Conservation (phyloP, 2,113 vertebrate species). For the Periophthalmus modestus region DNA sequence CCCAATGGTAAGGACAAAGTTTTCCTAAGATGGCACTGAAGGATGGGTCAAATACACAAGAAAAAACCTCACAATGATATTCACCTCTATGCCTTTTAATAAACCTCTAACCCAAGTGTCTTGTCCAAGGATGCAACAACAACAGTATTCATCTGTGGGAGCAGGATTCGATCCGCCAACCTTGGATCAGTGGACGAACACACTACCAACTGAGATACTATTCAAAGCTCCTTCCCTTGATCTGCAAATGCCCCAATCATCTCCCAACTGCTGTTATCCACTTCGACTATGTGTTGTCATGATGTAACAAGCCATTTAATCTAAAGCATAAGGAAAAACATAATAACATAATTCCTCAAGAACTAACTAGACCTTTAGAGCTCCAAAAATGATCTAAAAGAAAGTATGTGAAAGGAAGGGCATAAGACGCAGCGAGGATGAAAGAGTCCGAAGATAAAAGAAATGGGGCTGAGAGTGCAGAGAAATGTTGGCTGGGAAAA, state of each 20-base stretch:
- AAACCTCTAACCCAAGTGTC: too few relatives aligned
- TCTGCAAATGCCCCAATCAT: background rate
- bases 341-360: background rate
- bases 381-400: background rate
- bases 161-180: too few relatives aligned
- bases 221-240: too few relatives aligned
- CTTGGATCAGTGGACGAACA: too few relatives aligned
- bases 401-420: background rate
- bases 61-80: background rate
- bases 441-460: constrained; percentile 12
- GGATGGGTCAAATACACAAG: background rate
- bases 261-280: background rate
- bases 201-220: too few relatives aligned
- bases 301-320: background rate
- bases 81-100: too few relatives aligned
- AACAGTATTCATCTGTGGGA: too few relatives aligned
- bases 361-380: background rate
- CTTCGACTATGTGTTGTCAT: background rate
- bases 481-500: constrained; percentile 27
- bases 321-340: background rate
- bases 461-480: constrained; percentile 7
- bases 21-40: background rate
- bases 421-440: background rate
- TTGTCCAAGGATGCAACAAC: too few relatives aligned
- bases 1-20: background rate